These are phyloP conservation scores for Spodoptera picta DNA, from an alignment of 2,888 invertebrate genomes.

Conservation along the genomic window DNA sequence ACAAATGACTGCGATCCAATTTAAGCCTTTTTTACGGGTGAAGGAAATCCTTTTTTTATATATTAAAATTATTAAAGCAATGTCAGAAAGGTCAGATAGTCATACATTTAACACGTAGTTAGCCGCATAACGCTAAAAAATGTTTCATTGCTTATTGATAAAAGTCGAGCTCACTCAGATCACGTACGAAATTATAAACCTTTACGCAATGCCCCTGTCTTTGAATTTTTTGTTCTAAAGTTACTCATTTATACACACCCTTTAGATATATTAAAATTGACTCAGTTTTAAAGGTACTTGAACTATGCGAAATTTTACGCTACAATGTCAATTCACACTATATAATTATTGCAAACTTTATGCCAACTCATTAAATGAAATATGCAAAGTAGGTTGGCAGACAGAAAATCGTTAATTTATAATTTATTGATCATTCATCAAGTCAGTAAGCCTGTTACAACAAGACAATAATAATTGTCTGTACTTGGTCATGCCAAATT, in stretches of 20 bases:
- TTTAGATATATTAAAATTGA: too few relatives aligned
- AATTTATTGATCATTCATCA: constrained; percentile 63
- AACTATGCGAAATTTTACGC: too few relatives aligned
- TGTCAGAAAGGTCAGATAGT: constrained; percentile 14
- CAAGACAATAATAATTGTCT: constrained; percentile 67
- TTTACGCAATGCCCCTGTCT: constrained; percentile 26
- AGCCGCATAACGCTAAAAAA: constrained; percentile 27
- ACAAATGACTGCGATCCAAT: too few relatives aligned
- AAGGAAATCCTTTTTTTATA: background rate
- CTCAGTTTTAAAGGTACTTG: too few relatives aligned
- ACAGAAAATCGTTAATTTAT: constrained; percentile 28
- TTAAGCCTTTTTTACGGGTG: too few relatives aligned
- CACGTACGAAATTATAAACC: constrained; percentile 40
- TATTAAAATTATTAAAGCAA: background rate
- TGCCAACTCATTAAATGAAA: too few relatives aligned
- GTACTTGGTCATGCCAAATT: constrained; percentile 70
- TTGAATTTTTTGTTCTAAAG: constrained; percentile 37
- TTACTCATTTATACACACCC: too few relatives aligned
- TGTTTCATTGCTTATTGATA: constrained; percentile 37
- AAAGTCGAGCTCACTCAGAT: constrained; percentile 32
- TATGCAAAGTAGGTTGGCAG: constrained; percentile 1
- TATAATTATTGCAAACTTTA: too few relatives aligned
- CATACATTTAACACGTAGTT: constrained; percentile 11
- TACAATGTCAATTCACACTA: too few relatives aligned
- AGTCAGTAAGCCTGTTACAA: constrained; percentile 61